These are phyloP conservation scores for Xylota segnis DNA, from an alignment of 2,888 invertebrate species.

Conservation along the genomic window DNA sequence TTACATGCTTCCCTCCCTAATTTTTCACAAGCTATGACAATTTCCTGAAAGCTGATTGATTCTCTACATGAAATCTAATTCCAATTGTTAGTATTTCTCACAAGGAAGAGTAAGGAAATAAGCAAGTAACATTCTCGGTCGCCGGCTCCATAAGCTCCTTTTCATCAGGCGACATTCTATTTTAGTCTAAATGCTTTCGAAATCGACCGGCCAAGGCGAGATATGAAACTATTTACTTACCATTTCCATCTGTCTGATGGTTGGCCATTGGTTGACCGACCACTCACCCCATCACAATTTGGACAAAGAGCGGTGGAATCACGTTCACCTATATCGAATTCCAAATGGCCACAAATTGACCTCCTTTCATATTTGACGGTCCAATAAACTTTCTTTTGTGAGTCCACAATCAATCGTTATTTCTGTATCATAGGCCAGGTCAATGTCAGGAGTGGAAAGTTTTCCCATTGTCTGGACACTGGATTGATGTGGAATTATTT, in stretches of 20 bases:
- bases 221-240: background rate
- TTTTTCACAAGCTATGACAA: too few relatives aligned
- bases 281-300: background rate
- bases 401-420: conserved; percentile 30
- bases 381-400: conserved; percentile 25
- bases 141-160: too few relatives aligned
- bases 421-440: conserved; percentile 5
- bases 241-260: background rate
- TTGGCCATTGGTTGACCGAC: background rate
- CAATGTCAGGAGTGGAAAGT: conserved; percentile 14
- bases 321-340: conserved; percentile 3
- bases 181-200: too few relatives aligned
- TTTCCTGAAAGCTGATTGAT: too few relatives aligned
- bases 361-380: background rate
- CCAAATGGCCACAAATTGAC: background rate
- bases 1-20: too few relatives aligned
- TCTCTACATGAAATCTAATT: too few relatives aligned
- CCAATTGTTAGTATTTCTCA: too few relatives aligned
- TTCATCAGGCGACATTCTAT: too few relatives aligned
- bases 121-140: too few relatives aligned
- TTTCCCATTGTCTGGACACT: conserved; percentile 23
- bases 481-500: conserved; percentile 7
- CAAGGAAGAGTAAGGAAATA: too few relatives aligned
- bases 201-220: too few relatives aligned
- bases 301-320: conserved; percentile 14